Evolutionary conservation across 2,888 invertebrate species (phyloP).

Genomic region (Melieria picta): DNA sequence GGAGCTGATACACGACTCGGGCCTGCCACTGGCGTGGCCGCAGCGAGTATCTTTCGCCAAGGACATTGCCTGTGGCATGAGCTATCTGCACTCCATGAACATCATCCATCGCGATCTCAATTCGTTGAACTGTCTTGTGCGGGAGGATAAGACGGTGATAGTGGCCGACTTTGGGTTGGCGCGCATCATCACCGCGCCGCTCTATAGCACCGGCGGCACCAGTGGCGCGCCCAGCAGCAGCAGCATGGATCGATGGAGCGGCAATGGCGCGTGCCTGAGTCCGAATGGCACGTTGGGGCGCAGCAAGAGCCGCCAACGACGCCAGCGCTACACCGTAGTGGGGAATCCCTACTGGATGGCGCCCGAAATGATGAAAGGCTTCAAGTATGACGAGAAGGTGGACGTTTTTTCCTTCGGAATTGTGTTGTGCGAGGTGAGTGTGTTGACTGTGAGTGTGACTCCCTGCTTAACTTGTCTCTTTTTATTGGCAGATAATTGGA

Average conservation of each 20-base stretch:
- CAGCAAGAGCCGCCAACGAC: slow-evolving; percentile 74
- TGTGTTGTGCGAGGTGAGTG: slow-evolving; percentile 86
- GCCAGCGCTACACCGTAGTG: slow-evolving; percentile 93
- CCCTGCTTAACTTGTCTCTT: background rate
- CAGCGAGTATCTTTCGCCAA: slow-evolving; percentile 86
- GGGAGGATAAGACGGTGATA: slow-evolving; percentile 90
- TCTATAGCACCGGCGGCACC: slow-evolving; percentile 62
- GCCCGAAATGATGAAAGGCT: slow-evolving; percentile 97
- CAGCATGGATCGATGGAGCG: slow-evolving; percentile 65
- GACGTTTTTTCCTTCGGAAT: slow-evolving; percentile 97
- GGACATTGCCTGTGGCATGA: slow-evolving; percentile 93
- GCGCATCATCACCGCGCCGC: slow-evolving; percentile 73
- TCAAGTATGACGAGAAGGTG: slow-evolving; percentile 95
- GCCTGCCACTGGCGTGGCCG: slow-evolving; percentile 79
- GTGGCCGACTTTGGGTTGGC: slow-evolving; percentile 97
- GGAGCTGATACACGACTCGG: slow-evolving; percentile 80
- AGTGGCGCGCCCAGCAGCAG: slow-evolving; percentile 54
- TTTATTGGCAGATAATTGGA: slow-evolving; percentile 81
- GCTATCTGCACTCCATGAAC: slow-evolving; percentile 92
- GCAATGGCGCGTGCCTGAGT: slow-evolving; percentile 37
- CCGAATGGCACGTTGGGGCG: slow-evolving; percentile 66
- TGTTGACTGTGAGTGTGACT: too few species aligned
- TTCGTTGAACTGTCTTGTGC: slow-evolving; percentile 93
- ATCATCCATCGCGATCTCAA: slow-evolving; percentile 96
- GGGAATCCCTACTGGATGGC: slow-evolving; percentile 99